Evolutionary conservation across 1,140 invertebrate species (phyloP).

Genomic region (Drosophila malerkotliana): DNA sequence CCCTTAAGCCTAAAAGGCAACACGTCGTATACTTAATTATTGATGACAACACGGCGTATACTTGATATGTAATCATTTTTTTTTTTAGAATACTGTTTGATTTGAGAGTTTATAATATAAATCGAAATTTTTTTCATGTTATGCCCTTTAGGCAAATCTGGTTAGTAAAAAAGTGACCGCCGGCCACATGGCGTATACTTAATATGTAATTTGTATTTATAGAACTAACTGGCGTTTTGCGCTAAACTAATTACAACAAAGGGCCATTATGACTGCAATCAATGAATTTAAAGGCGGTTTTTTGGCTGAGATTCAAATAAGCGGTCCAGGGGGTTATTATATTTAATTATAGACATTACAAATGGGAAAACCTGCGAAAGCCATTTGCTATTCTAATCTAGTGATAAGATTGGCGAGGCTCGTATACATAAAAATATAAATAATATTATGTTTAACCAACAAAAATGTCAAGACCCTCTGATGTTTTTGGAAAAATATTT

Average conservation of each 20-base stretch:
- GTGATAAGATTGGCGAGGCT: background rate
- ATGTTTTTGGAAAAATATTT: conserved; percentile 27
- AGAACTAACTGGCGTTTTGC: conserved; percentile 8
- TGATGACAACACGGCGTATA: background rate
- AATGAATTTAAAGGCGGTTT: background rate
- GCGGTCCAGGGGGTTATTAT: background rate
- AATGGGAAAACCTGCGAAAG: background rate
- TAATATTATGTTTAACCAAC: background rate
- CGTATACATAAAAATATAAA: no score
- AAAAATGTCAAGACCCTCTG: background rate
- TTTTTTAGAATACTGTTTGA: no score
- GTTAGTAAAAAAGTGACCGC: background rate
- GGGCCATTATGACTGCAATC: background rate
- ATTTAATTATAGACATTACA: background rate
- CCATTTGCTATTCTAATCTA: background rate
- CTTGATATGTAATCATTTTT: background rate
- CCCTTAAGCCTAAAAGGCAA: background rate
- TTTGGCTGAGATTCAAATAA: background rate
- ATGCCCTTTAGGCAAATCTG: no score
- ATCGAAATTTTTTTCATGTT: no score
- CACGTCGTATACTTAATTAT: background rate
- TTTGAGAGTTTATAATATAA: background rate
- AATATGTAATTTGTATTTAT: conserved; percentile 19
- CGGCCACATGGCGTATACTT: background rate
- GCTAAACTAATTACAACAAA: conserved; percentile 2